Evolutionary conservation across 2,797 vertebrate species (phyloP).

Genomic region (Sardinella longiceps): DNA sequence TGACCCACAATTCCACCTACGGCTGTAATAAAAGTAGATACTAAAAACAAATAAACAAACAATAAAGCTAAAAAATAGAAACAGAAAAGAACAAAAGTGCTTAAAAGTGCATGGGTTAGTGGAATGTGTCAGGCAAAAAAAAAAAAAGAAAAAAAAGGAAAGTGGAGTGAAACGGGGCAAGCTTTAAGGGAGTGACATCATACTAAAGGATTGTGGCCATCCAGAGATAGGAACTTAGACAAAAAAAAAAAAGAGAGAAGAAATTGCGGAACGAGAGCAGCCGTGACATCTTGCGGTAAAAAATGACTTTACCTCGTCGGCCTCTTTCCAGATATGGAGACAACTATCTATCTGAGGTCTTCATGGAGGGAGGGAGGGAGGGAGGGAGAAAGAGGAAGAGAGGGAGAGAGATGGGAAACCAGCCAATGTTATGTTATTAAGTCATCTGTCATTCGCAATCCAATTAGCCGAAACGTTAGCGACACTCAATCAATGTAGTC

Average conservation of each 20-base stretch:
- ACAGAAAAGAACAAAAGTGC: not conserved
- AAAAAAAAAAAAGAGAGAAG: conserved; percentile 29
- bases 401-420: conserved; percentile 60
- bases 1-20: not conserved
- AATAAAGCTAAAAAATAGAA: not conserved
- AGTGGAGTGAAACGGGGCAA: not conserved
- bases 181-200: not conserved
- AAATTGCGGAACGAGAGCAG: conserved; percentile 36
- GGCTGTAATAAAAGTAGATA: not conserved
- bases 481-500: not conserved
- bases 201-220: not conserved
- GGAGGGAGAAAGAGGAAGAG: not conserved
- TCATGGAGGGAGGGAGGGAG: conserved; percentile 64
- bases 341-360: conserved; percentile 81
- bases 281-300: conserved; percentile 42
- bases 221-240: conserved; percentile 7
- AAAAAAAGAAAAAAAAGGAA: not conserved
- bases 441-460: not conserved
- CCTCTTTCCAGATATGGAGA: conserved; percentile 74
- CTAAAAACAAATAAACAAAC: not conserved
- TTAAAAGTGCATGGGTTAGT: conserved; percentile 8
- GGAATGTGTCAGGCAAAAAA: not conserved
- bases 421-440: conserved; percentile 57
- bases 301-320: conserved; percentile 73
- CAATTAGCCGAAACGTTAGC: not conserved